phyloP scores from a whole-genome alignment of 2,888 invertebrate species.

The Gastracanthus pulcherrimus region DNA sequence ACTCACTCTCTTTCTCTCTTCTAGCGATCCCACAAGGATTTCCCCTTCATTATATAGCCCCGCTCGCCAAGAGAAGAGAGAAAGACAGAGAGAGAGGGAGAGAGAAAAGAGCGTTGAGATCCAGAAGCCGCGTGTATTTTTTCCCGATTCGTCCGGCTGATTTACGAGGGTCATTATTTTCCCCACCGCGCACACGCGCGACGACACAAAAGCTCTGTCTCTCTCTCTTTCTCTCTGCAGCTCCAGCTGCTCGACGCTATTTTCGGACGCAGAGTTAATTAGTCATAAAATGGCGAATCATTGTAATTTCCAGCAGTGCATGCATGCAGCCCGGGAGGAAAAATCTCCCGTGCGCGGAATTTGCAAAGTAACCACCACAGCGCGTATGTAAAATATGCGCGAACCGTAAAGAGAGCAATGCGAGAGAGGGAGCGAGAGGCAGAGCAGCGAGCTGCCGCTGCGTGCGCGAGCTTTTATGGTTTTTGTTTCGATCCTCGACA shows the following conservation, averaged over 20 bases:
- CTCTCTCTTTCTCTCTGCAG: neutral
- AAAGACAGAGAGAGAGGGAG: neutral
- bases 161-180: slow-evolving; percentile 45
- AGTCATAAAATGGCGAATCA: slow-evolving; percentile 40
- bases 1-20: slow-evolving; percentile 13
- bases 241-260: no score
- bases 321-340: no score
- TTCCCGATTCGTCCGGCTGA: slow-evolving; percentile 27
- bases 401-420: neutral
- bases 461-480: neutral
- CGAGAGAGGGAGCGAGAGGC: neutral
- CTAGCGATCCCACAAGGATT: slow-evolving; percentile 38
- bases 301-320: slow-evolving; percentile 27
- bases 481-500: no score
- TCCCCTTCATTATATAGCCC: slow-evolving; percentile 39
- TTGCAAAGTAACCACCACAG: no score
- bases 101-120: neutral
- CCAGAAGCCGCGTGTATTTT: slow-evolving; percentile 25
- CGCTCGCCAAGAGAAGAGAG: neutral
- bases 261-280: slow-evolving; percentile 33
- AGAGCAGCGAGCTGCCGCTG: neutral
- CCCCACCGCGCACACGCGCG: neutral
- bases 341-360: neutral
- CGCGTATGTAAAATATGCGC: neutral
- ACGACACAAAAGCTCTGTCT: slow-evolving; percentile 1